These are phyloP conservation scores for Argentina silus DNA, from an alignment of 2,797 vertebrate genomes.

Conservation along the genomic window DNA sequence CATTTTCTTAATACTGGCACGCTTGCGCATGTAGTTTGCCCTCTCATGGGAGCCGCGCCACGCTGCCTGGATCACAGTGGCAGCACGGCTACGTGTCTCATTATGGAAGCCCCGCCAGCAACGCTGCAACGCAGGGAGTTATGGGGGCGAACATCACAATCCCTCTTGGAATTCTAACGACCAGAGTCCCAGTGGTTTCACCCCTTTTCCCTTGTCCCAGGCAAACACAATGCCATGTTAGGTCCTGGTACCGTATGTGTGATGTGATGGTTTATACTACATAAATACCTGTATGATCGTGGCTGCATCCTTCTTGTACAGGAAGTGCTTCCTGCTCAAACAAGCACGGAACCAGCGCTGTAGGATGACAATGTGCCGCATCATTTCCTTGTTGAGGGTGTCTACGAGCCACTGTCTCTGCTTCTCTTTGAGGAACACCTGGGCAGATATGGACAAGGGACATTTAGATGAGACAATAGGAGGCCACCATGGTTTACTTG, in stretches of 20 bases:
- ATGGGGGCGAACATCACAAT: not conserved
- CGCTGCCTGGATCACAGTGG: constrained; percentile 80
- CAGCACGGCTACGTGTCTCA: constrained; percentile 78
- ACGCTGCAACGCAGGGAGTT: constrained; percentile 68
- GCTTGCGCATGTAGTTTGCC: constrained; percentile 43
- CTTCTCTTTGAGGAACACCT: constrained; percentile 94
- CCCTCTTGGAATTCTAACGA: no score
- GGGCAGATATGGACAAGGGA: constrained; percentile 22
- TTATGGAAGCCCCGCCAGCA: constrained; percentile 82
- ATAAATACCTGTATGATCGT: not conserved
- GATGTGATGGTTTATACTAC: not conserved
- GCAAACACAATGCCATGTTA: no score
- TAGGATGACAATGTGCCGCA: constrained; percentile 84
- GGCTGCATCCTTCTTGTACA: constrained; percentile 77
- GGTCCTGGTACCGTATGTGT: not conserved
- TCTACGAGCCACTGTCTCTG: constrained; percentile 86
- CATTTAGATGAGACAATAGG: not conserved
- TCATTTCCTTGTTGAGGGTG: constrained; percentile 84
- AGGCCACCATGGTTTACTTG: no score
- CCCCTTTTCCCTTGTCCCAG: no score
- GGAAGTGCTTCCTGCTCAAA: constrained; percentile 84
- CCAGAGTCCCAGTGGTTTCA: no score
- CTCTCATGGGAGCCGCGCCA: constrained; percentile 80
- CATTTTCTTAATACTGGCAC: constrained; percentile 57
- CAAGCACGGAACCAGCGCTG: constrained; percentile 91